Evolutionary conservation across 1,140 invertebrate species (phyloP).

Genomic region (Ectropis grisescens): DNA sequence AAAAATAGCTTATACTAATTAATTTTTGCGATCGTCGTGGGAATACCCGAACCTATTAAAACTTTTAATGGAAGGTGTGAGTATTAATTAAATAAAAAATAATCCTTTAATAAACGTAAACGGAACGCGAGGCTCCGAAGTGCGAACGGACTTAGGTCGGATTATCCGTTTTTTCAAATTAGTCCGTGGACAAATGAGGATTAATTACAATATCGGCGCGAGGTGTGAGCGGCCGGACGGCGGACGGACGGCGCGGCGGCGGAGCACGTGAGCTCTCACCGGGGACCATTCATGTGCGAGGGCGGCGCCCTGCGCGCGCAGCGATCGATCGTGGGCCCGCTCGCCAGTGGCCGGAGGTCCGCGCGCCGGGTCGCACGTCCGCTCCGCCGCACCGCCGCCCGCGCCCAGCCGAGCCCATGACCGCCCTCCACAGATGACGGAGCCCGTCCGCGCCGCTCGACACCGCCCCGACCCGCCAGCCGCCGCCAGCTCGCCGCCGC

Average conservation of each 20-base stretch:
- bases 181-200: too few relatives aligned
- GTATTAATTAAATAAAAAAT: too few relatives aligned
- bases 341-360: constrained; percentile 51
- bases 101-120: too few relatives aligned
- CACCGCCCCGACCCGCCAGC: constrained; percentile 22
- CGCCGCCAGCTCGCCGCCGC: constrained; percentile 28
- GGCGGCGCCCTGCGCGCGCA: constrained; percentile 57
- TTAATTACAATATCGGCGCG: too few relatives aligned
- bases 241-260: constrained; percentile 12
- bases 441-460: constrained; percentile 34
- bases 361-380: constrained; percentile 42
- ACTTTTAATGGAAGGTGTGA: too few relatives aligned
- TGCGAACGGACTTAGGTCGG: too few relatives aligned
- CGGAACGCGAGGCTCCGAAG: too few relatives aligned
- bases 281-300: constrained; percentile 53
- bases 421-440: constrained; percentile 58
- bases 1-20: too few relatives aligned
- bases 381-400: constrained; percentile 19
- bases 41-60: too few relatives aligned
- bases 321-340: constrained; percentile 29
- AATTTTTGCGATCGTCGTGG: too few relatives aligned
- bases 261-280: constrained; percentile 44
- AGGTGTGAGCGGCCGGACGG: too few relatives aligned
- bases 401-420: constrained; percentile 37
- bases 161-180: too few relatives aligned